phyloP scores from a whole-genome alignment of 2,888 invertebrate species.

The Nomada ruficornis region DNA sequence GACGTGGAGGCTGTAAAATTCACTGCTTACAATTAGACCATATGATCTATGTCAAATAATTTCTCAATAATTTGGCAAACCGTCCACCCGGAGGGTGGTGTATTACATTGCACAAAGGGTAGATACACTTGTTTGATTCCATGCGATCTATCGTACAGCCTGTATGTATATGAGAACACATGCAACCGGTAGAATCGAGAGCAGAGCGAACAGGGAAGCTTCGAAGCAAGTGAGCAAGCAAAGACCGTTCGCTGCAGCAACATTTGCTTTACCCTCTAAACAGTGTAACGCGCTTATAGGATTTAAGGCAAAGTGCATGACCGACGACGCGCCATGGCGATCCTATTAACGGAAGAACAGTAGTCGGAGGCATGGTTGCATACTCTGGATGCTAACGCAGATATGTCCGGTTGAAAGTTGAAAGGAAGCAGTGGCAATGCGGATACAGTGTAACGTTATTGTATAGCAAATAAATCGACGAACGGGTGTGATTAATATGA shows the following conservation, averaged over 20 bases:
- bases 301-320: slow-evolving; percentile 56
- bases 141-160: slow-evolving; percentile 7
- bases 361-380: slow-evolving; percentile 20
- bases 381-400: neutral
- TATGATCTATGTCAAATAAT: no score
- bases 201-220: slow-evolving; percentile 43
- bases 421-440: neutral
- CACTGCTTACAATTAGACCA: no score
- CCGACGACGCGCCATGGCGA: slow-evolving; percentile 37
- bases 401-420: neutral
- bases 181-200: slow-evolving; percentile 39
- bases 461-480: no score
- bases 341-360: slow-evolving; percentile 51
- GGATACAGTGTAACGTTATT: neutral
- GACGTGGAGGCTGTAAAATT: no score
- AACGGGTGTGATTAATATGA: no score
- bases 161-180: neutral
- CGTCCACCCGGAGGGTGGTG: no score
- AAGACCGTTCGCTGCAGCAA: slow-evolving; percentile 50
- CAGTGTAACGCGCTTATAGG: slow-evolving; percentile 56
- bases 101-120: neutral
- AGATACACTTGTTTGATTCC: slow-evolving; percentile 19
- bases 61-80: no score
- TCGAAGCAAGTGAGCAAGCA: slow-evolving; percentile 45
- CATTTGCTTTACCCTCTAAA: slow-evolving; percentile 56